These are phyloP conservation scores for Pterocles orientalis DNA, from an alignment of 2,113 vertebrate species.

Conservation along the genomic window DNA sequence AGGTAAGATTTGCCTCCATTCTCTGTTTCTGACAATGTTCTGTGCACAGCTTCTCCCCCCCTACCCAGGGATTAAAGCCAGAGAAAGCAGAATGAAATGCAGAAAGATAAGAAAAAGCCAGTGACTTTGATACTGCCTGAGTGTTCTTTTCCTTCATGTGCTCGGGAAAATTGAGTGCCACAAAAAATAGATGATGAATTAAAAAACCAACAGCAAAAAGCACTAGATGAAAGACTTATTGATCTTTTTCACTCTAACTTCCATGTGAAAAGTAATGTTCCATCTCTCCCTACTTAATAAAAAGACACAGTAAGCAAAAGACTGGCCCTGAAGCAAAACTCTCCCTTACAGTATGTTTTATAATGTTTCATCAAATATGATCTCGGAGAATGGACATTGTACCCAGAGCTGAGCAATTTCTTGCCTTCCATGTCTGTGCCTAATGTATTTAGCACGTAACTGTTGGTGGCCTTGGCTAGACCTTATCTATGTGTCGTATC, in stretches of 20 bases:
- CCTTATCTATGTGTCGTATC: neutral
- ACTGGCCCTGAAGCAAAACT: neutral
- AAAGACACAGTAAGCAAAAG: conserved; percentile 33
- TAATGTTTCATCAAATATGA: neutral
- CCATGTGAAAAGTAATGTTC: conserved; percentile 8
- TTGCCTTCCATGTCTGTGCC: neutral
- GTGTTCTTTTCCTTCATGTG: conserved; percentile 15
- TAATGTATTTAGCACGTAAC: neutral
- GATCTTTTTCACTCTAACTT: conserved; percentile 28
- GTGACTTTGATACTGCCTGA: conserved; percentile 45
- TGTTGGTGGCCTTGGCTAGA: neutral
- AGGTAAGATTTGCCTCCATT: neutral
- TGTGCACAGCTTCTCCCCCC: neutral
- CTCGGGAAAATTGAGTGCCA: neutral
- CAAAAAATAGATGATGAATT: conserved; percentile 4
- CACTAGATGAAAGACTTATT: conserved; percentile 49
- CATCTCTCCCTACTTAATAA: conserved; percentile 15
- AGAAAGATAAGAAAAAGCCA: conserved; percentile 33
- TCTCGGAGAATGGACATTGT: neutral
- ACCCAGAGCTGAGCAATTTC: neutral
- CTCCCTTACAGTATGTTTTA: neutral
- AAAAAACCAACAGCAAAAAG: conserved; percentile 27
- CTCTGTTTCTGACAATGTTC: neutral
- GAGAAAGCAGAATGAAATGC: neutral
- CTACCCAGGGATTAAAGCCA: conserved; percentile 13